Evolutionary conservation across 1,140 invertebrate species (phyloP).

Genomic region (Cardiocondyla obscurior): DNA sequence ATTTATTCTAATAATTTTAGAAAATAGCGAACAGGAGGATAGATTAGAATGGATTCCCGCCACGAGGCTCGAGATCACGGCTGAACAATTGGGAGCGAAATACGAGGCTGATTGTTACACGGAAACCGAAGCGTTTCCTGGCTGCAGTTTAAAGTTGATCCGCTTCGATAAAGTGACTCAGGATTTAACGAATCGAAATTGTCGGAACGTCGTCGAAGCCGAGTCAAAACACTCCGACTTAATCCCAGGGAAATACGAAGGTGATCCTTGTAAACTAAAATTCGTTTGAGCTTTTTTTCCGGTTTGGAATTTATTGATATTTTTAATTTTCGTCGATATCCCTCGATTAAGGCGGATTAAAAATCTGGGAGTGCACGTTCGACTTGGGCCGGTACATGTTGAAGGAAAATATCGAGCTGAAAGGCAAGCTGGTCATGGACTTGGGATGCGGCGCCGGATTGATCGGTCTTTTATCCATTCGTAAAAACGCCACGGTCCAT

Average conservation of each 20-base stretch:
- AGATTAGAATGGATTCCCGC: constrained; percentile 75
- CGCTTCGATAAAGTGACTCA: constrained; percentile 76
- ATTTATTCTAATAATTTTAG: constrained; percentile 45
- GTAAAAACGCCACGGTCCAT: constrained; percentile 88
- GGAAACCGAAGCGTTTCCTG: constrained; percentile 73
- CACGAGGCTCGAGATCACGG: constrained; percentile 66
- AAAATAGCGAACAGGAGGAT: constrained; percentile 43
- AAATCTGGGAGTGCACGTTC: constrained; percentile 95
- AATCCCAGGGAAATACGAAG: constrained; percentile 89
- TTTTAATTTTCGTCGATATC: constrained; percentile 3
- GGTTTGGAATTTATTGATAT: neutral
- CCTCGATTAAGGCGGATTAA: constrained; percentile 88
- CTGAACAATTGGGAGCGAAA: constrained; percentile 52
- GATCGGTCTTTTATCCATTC: constrained; percentile 89
- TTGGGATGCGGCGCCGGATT: constrained; percentile 94
- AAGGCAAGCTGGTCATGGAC: constrained; percentile 88
- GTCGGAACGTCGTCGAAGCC: constrained; percentile 84
- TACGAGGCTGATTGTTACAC: constrained; percentile 61
- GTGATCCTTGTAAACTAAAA: constrained; percentile 75
- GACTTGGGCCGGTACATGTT: constrained; percentile 89
- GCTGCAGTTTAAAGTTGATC: constrained; percentile 84
- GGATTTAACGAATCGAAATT: constrained; percentile 77
- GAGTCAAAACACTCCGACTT: constrained; percentile 89
- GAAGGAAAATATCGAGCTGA: constrained; percentile 81
- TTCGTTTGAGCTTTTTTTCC: neutral